Evolutionary conservation across 2,888 invertebrate genomes (phyloP).

Genomic region (Cerastoderma edule): DNA sequence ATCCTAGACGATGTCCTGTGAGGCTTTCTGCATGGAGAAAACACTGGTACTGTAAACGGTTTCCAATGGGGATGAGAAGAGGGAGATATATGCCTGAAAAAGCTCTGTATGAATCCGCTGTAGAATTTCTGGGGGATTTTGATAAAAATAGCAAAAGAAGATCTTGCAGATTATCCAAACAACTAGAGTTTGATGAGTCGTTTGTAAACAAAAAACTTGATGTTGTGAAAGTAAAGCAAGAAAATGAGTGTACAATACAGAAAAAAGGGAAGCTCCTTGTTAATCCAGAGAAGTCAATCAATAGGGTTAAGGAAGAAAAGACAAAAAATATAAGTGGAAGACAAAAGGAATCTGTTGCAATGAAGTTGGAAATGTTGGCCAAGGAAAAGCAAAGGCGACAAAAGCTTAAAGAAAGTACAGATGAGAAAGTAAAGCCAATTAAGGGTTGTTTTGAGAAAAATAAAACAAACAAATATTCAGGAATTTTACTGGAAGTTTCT

Average conservation of each 20-base stretch:
- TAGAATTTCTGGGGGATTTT: conserved; percentile 7
- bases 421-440: no score
- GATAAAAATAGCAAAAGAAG: conserved; percentile 4
- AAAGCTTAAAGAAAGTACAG: no score
- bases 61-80: not conserved
- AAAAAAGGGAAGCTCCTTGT: not conserved
- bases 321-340: no score
- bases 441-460: no score
- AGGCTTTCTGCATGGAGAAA: not conserved
- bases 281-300: not conserved
- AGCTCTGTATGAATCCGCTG: conserved; percentile 6
- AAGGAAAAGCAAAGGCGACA: no score
- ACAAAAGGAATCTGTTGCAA: no score
- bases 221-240: not conserved
- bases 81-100: not conserved
- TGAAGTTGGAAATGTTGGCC: no score
- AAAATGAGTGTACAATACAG: no score
- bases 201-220: no score
- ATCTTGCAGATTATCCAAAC: not conserved
- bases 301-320: not conserved
- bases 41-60: conserved; percentile 1
- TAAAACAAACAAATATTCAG: no score
- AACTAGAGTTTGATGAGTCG: no score
- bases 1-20: not conserved
- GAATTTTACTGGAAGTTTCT: no score